Evolutionary conservation across 2,113 vertebrate genomes (phyloP).

Genomic region (Butorides virescens): DNA sequence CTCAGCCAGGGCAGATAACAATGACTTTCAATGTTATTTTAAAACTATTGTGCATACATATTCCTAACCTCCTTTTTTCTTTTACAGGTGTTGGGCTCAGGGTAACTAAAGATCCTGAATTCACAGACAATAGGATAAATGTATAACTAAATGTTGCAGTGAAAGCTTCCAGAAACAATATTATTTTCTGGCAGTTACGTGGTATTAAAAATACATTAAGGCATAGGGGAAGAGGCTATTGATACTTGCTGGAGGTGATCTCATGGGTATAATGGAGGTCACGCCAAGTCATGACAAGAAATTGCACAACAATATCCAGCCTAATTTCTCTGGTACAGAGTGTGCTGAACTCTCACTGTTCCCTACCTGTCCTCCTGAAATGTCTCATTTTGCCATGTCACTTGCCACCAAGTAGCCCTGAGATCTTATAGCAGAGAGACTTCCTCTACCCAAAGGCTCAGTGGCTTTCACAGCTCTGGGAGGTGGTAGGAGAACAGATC

Average conservation of each 20-base stretch:
- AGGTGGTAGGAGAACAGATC: not conserved
- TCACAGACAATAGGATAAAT: not conserved
- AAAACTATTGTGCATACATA: not conserved
- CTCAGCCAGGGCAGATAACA: not conserved
- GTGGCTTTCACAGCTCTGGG: not conserved
- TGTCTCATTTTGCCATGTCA: not conserved
- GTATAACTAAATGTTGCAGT: conserved; percentile 25
- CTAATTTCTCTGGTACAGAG: not conserved
- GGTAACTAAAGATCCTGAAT: conserved; percentile 6
- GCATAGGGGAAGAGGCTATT: conserved; percentile 15
- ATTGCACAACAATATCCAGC: not conserved
- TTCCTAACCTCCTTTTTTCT: not conserved
- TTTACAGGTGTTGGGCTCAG: not conserved
- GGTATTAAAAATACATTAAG: conserved; percentile 64
- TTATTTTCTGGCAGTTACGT: conserved; percentile 37
- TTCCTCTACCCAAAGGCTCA: not conserved
- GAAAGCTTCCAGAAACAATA: conserved; percentile 46
- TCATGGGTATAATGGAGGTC: conserved; percentile 36
- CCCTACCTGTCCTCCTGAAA: not conserved
- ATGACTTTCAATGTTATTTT: not conserved
- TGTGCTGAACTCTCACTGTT: not conserved
- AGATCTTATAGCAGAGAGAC: not conserved
- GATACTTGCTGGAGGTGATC: conserved; percentile 31
- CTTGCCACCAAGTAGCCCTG: not conserved
- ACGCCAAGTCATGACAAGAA: conserved; percentile 33